Evolutionary conservation across 2,797 vertebrate genomes (phyloP).

Genomic region (Sternarchorhynchus goeldii): DNA sequence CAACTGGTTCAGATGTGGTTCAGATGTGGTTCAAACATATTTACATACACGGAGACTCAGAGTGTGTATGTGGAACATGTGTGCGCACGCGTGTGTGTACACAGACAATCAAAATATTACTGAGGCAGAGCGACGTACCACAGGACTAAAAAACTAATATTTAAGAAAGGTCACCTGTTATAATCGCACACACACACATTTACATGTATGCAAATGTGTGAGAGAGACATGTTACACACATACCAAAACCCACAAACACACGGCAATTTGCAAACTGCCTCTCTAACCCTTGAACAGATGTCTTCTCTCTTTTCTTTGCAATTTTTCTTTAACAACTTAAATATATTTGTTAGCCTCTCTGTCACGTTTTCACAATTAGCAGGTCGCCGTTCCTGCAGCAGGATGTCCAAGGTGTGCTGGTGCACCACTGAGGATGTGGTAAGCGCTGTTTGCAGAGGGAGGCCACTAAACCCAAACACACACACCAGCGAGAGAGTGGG

Average conservation of each 20-base stretch:
- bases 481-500: constrained; percentile 56
- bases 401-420: constrained; percentile 60
- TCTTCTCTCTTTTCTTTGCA: constrained; percentile 22
- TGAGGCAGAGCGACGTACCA: constrained; percentile 61
- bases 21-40: constrained; percentile 71
- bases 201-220: constrained; percentile 40
- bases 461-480: constrained; percentile 63
- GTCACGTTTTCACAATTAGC: constrained; percentile 60
- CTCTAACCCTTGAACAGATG: constrained; percentile 11
- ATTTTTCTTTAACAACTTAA: constrained; percentile 42
- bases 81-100: not conserved
- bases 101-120: constrained; percentile 25
- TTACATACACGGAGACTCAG: not conserved
- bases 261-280: constrained; percentile 2
- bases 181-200: constrained; percentile 65
- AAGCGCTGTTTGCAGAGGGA: constrained; percentile 60
- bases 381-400: constrained; percentile 48
- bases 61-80: not conserved
- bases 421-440: constrained; percentile 59
- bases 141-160: constrained; percentile 75
- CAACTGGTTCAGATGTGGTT: constrained; percentile 73
- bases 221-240: constrained; percentile 31
- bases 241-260: constrained; percentile 8
- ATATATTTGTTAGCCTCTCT: constrained; percentile 53
- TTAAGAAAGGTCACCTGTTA: constrained; percentile 72